A percentile compares a stretch with the other conserved stretches of the same genome.
These are phyloP conservation scores for Lamprologus sp. DNA, from an alignment of 2,113 vertebrate genomes.

Conservation along the genomic window DNA sequence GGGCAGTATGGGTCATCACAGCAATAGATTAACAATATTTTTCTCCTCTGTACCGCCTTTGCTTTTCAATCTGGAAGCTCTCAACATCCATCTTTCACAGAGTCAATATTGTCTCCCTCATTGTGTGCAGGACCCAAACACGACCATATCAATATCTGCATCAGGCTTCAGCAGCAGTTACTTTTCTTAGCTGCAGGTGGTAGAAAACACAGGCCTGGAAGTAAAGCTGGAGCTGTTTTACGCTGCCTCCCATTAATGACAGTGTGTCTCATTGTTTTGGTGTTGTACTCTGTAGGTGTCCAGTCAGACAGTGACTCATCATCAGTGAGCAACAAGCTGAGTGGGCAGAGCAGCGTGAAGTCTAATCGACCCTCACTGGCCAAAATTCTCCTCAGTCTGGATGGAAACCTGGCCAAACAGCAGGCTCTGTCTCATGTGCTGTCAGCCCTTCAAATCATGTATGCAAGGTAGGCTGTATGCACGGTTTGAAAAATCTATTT, in stretches of 20 bases:
- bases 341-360: constrained; percentile 78
- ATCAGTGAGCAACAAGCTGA: constrained; percentile 86
- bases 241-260: background rate
- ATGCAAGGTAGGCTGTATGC: constrained; percentile 80
- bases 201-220: background rate
- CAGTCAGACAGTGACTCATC: constrained; percentile 90
- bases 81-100: background rate
- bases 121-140: background rate
- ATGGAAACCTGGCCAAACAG: constrained; percentile 91
- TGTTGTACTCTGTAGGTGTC: constrained; percentile 75
- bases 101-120: background rate
- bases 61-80: background rate
- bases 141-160: background rate
- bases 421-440: constrained; percentile 91
- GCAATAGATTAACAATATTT: background rate
- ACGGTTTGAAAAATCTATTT: too few relatives aligned
- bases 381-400: constrained; percentile 92
- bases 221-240: background rate
- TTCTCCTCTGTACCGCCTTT: background rate
- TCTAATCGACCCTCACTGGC: constrained; percentile 90
- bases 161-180: background rate
- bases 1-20: background rate
- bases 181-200: background rate
- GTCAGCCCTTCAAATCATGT: constrained; percentile 91
- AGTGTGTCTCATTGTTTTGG: background rate